phyloP scores from a whole-genome alignment of 2,113 vertebrate genomes.

The Daphoenositta chrysoptera region DNA sequence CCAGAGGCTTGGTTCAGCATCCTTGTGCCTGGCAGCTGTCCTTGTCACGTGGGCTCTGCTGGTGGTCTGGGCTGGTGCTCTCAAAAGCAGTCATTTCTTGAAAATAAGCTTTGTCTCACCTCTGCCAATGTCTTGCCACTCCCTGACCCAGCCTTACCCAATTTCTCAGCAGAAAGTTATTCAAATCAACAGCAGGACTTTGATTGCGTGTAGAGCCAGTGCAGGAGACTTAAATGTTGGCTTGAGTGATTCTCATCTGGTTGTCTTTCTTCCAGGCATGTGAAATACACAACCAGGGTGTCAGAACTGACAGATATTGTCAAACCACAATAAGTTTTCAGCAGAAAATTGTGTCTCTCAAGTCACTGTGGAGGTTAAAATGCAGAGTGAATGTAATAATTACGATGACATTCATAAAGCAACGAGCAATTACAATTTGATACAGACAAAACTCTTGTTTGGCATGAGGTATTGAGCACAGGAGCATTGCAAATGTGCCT shows the following conservation, averaged over 20 bases:
- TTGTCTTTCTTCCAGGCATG: background rate
- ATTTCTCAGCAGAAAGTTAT: background rate
- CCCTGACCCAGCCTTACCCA: background rate
- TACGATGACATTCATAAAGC: background rate
- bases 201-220: background rate
- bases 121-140: background rate
- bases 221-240: background rate
- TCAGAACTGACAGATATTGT: background rate
- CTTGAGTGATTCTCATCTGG: background rate
- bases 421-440: background rate
- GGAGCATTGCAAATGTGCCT: background rate
- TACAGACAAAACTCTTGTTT: background rate
- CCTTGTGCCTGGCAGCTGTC: background rate
- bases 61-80: constrained; percentile 16
- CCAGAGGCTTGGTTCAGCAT: background rate
- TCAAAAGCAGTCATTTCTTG: background rate
- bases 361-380: background rate
- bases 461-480: background rate
- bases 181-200: background rate
- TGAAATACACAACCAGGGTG: background rate
- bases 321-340: background rate
- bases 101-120: background rate
- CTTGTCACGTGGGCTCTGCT: background rate
- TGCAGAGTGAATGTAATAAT: background rate
- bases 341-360: background rate